Evolutionary conservation across 2,888 invertebrate species (phyloP).

Genomic region (Andricus quercusramuli): DNA sequence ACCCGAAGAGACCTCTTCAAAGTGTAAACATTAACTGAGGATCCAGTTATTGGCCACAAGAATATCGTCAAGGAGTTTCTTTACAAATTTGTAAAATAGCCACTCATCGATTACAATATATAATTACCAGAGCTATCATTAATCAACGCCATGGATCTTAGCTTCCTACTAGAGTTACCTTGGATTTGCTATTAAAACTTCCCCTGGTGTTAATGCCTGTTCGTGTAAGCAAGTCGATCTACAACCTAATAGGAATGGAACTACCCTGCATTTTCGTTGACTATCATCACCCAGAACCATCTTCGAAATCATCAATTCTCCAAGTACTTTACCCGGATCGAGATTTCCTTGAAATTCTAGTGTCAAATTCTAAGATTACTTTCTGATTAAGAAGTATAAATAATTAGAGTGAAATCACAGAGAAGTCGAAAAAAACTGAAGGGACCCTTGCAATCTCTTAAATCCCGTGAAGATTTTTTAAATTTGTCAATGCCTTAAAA

Average conservation of each 20-base stretch:
- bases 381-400: neutral
- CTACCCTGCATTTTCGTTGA: constrained; percentile 4
- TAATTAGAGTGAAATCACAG: neutral
- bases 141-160: constrained; percentile 51
- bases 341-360: constrained; percentile 3
- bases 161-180: constrained; percentile 21
- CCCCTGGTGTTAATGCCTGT: constrained; percentile 15
- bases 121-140: constrained; percentile 48
- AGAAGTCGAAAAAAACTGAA: too few species aligned
- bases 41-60: neutral
- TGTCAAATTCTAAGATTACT: neutral
- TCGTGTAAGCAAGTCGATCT: constrained; percentile 32
- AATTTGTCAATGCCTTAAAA: too few species aligned
- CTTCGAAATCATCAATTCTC: neutral
- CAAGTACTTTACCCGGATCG: neutral
- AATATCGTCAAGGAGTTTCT: neutral
- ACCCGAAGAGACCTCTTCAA: neutral
- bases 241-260: constrained; percentile 27
- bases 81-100: neutral
- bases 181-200: constrained; percentile 37
- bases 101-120: constrained; percentile 32
- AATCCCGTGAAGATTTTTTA: too few species aligned
- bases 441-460: too few species aligned
- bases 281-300: constrained; percentile 4
- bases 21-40: constrained; percentile 7